A percentile compares a stretch with the other conserved stretches of the same genome.
Evolutionary conservation across 2,797 vertebrate genomes (phyloP).

Genomic region (Antrozous pallidus): DNA sequence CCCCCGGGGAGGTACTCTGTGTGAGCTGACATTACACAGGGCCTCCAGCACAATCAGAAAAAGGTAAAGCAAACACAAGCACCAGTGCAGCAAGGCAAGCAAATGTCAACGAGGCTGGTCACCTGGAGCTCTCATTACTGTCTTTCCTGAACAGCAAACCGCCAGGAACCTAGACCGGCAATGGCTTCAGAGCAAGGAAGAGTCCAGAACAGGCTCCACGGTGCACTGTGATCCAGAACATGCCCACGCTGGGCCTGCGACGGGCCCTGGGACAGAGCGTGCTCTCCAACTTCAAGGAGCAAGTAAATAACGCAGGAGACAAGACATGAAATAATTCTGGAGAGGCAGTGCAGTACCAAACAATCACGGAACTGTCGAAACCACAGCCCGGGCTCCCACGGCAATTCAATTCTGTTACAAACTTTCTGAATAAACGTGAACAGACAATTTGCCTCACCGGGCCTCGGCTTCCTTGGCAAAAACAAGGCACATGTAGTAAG

Average conservation of each 20-base stretch:
- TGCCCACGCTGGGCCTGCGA: fast-evolving
- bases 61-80: background rate
- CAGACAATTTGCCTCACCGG: background rate
- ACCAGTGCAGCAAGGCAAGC: background rate
- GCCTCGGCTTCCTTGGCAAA: constrained; percentile 19
- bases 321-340: background rate
- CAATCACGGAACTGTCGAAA: background rate
- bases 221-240: background rate
- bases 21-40: background rate
- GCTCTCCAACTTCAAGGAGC: background rate
- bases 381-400: background rate
- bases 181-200: background rate
- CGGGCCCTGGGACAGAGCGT: fast-evolving
- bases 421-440: background rate
- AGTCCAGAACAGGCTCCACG: background rate
- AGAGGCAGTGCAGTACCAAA: background rate
- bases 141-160: background rate
- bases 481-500: background rate
- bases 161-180: background rate
- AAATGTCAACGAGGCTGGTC: background rate
- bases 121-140: background rate
- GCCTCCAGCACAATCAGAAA: background rate
- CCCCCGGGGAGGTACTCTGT: background rate
- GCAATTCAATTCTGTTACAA: background rate
- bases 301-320: background rate